Evolutionary conservation across 2,888 invertebrate species (phyloP).

Genomic region (Agriotes lineatus): DNA sequence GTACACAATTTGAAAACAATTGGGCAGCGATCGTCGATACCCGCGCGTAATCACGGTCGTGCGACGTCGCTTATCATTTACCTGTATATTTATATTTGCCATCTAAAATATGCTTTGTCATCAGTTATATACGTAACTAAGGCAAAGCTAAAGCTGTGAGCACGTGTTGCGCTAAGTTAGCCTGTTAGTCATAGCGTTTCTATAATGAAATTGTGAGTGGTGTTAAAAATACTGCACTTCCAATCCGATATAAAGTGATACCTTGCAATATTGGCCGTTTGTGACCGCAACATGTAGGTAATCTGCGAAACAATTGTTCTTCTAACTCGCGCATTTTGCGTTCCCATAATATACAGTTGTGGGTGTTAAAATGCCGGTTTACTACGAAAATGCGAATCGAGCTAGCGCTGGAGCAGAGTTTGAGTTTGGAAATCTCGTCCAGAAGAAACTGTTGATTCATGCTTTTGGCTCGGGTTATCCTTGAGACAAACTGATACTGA

Average conservation of each 20-base stretch:
- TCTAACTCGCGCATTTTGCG: neutral
- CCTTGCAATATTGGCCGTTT: neutral
- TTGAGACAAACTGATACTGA: slow-evolving; percentile 35
- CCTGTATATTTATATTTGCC: slow-evolving; percentile 33
- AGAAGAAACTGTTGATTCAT: slow-evolving; percentile 38
- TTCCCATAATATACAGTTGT: no score
- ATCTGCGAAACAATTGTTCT: neutral
- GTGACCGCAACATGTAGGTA: neutral
- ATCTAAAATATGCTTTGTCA: slow-evolving; percentile 40
- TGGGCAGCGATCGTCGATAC: neutral
- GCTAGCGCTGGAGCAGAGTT: neutral
- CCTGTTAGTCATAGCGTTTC: slow-evolving; percentile 28
- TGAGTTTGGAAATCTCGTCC: slow-evolving; percentile 10
- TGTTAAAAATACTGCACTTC: slow-evolving; percentile 16
- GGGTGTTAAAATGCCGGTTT: neutral
- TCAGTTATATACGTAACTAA: slow-evolving; percentile 34
- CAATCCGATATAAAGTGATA: slow-evolving; percentile 2
- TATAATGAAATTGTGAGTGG: slow-evolving; percentile 28
- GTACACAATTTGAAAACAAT: slow-evolving; percentile 1
- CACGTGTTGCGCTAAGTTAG: slow-evolving; percentile 38
- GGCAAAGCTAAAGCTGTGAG: slow-evolving; percentile 30
- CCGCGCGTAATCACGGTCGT: slow-evolving; percentile 10
- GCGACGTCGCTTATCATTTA: slow-evolving; percentile 24
- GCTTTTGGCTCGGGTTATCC: slow-evolving; percentile 32
- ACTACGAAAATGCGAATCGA: neutral